phyloP scores from a whole-genome alignment of 2,113 vertebrate genomes.

The Semicossyphus pulcher region DNA sequence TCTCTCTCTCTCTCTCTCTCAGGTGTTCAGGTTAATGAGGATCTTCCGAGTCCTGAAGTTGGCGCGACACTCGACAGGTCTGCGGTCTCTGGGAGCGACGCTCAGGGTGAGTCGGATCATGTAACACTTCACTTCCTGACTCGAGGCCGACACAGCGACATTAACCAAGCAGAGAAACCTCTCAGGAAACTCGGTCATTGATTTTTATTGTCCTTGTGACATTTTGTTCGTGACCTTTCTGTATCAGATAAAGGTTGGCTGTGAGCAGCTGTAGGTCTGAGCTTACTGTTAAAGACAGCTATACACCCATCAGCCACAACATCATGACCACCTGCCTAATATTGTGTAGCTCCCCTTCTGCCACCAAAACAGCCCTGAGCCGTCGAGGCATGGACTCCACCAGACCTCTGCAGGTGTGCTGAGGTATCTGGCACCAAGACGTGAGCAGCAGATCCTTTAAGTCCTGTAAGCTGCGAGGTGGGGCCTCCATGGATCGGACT shows the following conservation, averaged over 20 bases:
- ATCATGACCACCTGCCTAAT: too few relatives aligned
- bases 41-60: constrained; percentile 97
- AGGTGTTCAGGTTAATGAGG: constrained; percentile 94
- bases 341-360: too few relatives aligned
- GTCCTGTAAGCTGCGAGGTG: too few relatives aligned
- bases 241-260: neutral
- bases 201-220: constrained; percentile 20
- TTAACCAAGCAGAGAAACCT: neutral
- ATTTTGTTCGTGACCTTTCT: constrained; percentile 28
- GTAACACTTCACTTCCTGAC: neutral
- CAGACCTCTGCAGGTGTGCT: too few relatives aligned
- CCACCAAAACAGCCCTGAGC: too few relatives aligned
- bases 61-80: constrained; percentile 95
- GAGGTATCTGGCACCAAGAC: too few relatives aligned
- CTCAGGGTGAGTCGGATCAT: constrained; percentile 87
- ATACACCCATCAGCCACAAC: too few relatives aligned
- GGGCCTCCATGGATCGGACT: too few relatives aligned
- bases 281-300: too few relatives aligned
- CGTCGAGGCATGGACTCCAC: too few relatives aligned
- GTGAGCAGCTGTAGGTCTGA: neutral
- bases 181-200: neutral
- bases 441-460: too few relatives aligned
- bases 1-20: constrained; percentile 7
- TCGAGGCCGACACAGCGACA: neutral
- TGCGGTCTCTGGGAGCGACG: constrained; percentile 95